Conservation (phyloP, 2,113 vertebrate genomes). For the Oreochromis niloticus region DNA sequence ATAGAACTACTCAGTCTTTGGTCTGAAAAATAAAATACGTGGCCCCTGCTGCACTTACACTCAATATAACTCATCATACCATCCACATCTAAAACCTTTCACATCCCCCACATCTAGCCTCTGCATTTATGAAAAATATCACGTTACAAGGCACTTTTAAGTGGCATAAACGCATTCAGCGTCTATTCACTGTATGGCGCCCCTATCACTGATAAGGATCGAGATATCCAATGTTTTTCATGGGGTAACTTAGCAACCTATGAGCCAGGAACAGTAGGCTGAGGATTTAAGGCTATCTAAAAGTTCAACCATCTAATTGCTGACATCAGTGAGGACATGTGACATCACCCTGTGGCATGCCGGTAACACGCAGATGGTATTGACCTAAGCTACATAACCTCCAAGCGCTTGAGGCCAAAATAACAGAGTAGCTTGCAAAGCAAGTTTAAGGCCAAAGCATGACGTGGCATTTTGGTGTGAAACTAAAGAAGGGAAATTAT, state of each 20-base stretch:
- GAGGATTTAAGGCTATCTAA: slow-evolving; percentile 6
- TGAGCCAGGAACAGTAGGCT: neutral
- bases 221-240: slow-evolving; percentile 43
- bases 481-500: neutral
- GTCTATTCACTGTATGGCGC: neutral
- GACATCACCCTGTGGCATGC: slow-evolving; percentile 50
- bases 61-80: neutral
- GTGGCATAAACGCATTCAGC: neutral
- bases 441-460: neutral
- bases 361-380: slow-evolving; percentile 28
- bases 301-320: slow-evolving; percentile 25
- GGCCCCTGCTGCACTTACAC: neutral
- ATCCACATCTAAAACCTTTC: neutral
- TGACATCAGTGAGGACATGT: slow-evolving; percentile 59
- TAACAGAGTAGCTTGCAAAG: slow-evolving; percentile 31
- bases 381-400: slow-evolving; percentile 58
- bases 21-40: neutral
- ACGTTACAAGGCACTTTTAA: neutral
- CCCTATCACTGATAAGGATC: slow-evolving; percentile 37
- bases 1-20: neutral
- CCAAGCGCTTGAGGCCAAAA: slow-evolving; percentile 41
- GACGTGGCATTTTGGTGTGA: neutral
- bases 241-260: slow-evolving; percentile 37
- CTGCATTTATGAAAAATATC: neutral
- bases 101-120: neutral